A percentile compares a stretch with the other conserved stretches of the same genome.
These are phyloP conservation scores for Mystacornis crossleyi DNA, from an alignment of 2,113 vertebrate species.

Conservation along the genomic window DNA sequence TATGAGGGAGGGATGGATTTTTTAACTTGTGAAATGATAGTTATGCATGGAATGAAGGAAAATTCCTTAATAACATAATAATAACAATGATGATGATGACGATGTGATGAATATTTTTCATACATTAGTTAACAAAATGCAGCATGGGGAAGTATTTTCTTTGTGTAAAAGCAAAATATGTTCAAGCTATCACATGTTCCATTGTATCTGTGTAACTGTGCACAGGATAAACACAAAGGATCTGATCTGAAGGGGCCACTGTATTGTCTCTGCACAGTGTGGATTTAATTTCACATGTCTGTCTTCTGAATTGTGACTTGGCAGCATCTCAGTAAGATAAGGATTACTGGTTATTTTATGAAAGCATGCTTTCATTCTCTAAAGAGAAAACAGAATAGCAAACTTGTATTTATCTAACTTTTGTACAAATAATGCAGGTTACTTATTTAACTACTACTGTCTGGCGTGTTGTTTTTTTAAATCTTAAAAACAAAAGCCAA, in stretches of 20 bases:
- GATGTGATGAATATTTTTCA: constrained; percentile 16
- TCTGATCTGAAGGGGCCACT: background rate
- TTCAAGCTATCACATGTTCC: background rate
- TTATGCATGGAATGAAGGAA: constrained; percentile 34
- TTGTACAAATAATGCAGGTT: constrained; percentile 78
- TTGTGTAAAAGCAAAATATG: background rate
- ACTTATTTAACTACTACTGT: constrained; percentile 72
- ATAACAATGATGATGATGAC: background rate
- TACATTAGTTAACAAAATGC: constrained; percentile 6
- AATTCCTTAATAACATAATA: constrained; percentile 14
- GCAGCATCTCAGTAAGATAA: constrained; percentile 11
- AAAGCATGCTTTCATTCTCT: constrained; percentile 59
- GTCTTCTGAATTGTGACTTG: constrained; percentile 68
- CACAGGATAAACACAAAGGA: background rate
- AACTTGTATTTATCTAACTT: constrained; percentile 71
- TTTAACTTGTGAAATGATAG: background rate
- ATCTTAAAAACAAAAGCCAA: constrained; percentile 16
- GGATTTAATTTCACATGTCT: constrained; percentile 67
- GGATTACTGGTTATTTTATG: constrained; percentile 54
- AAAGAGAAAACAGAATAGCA: constrained; percentile 52
- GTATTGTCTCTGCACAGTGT: constrained; percentile 29
- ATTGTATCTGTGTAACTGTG: background rate
- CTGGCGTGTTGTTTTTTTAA: constrained; percentile 54
- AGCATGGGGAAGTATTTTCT: background rate
- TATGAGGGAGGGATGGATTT: background rate